Evolutionary conservation across 2,888 invertebrate species (phyloP), one percentile per base, ranked within the genome.

Genomic region (Bedellia somnulentella): DNA sequence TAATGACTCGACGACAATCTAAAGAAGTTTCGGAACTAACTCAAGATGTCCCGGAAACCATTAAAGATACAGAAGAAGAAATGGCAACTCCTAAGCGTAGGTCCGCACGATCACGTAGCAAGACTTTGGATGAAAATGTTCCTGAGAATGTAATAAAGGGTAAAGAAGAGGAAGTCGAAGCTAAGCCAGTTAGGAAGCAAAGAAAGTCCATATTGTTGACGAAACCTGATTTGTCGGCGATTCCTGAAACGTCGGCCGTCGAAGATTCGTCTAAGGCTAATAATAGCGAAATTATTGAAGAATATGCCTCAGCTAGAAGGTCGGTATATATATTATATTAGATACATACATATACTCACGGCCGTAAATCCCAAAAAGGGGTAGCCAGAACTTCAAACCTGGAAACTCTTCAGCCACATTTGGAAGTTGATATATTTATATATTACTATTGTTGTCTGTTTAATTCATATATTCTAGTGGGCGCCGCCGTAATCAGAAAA

Each of bases 211-310:
- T 53, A 11, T 29, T 68, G 15, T 47, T 45, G 0, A 49, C 49
- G 0, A 73, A 68, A 33, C 55, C 71, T 0, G 76, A 76, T 17
- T 31, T 77, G 34, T 59, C 71, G 18, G 75, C 66, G 31, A 76
- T 76, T 41, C 76, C 76, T 0, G 76, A 77, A 37, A 52, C 52
- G 2, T 26, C 21, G n/a, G 40, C 47, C 0, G 45, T 47, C 0
- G 71, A 68, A 25, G 67, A 64, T 3, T 10, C 34, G 10, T 37
- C 47, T 0, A 33, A 41, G 31, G 9, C 49, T 40, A 32, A 45
- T 37, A 28, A 30, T 24, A 47, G 47, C 2, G 48, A 57, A 29
- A 37, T 49, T 24, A 42, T 61, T 2, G 46, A 37, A 12, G 62
- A 63, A 27, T 63, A 61, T 39, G 59, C 66, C 1, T 49, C 41